Evolutionary conservation across 2,888 invertebrate genomes (phyloP), one percentile per base, ranked within the genome.

Genomic region (Andrena dorsata): DNA sequence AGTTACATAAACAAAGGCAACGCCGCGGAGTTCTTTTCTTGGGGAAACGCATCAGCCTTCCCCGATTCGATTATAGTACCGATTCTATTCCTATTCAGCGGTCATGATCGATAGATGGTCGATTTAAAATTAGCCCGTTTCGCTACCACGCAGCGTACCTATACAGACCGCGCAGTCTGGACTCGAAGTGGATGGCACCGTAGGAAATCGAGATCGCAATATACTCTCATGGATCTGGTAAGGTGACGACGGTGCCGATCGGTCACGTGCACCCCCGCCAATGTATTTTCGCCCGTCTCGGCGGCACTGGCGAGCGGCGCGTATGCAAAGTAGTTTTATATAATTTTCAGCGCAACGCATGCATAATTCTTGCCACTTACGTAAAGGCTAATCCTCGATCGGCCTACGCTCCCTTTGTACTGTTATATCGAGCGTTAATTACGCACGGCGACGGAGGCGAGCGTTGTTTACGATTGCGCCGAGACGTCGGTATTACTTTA

Each of bases 351-450:
- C 51, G 61, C 60, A 61, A 61, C 58, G 65, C 51, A 47, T 71
- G 70, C 80, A 77, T 80, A 77, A 71, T 80, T 71, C 60, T 30
- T 53, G 13, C 58, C 35, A 49, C 61, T 80, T 77, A 71, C 77
- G 65, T 77, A 77, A 80, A 80, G 8, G 65, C 65, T 65, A 71
- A 80, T 70, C 65, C 60, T 30, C 70, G 26, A 65, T 26, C 68
- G 72, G 10, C 28, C 49, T 41, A 32, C 10, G 32, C 26, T 53
- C 20, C 47, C 0, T 20, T 0, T 28, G 47, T 23, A 32, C 64
- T 47, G 79, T 66, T 80, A 65, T 60, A 70, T n/a, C 64, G 65
- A 58, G 28, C 47, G 64, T 26, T 65, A 70, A 80, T 70, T 64
- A 56, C 56, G 41, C 77, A 30, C 51, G 61, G 56, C 16, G 53